These are phyloP conservation scores for Anoplolepis gracilipes DNA, from an alignment of 1,140 invertebrate species.

Conservation along the genomic window DNA sequence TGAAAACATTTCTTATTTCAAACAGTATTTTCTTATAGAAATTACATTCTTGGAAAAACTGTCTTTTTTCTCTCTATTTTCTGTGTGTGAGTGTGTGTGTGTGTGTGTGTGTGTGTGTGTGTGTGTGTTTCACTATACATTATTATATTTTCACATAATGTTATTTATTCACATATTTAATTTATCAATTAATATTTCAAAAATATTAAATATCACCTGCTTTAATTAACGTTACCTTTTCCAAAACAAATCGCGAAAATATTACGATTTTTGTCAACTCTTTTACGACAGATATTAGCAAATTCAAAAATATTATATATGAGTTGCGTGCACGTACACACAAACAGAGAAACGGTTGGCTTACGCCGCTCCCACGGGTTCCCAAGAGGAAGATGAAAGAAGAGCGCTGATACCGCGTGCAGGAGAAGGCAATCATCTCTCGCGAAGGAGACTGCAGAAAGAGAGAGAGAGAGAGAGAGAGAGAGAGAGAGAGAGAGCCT, in stretches of 20 bases:
- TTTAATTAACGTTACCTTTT: neutral
- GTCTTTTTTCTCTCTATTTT: too few species aligned
- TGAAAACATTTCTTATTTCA: neutral
- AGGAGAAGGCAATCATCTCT: conserved; percentile 64
- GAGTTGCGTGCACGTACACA: conserved; percentile 15
- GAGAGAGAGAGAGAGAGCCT: conserved; percentile 32
- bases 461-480: too few species aligned
- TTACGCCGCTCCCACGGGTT: conserved; percentile 66
- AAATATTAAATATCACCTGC: neutral
- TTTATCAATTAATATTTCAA: neutral
- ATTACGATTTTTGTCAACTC: neutral
- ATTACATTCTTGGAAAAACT: neutral
- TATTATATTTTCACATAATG: too few species aligned
- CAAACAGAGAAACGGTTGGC: conserved; percentile 57
- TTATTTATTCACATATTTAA: neutral
- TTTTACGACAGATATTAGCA: conserved; percentile 17
- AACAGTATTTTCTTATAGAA: neutral
- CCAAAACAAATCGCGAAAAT: conserved; percentile 4
- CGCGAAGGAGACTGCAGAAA: conserved; percentile 50
- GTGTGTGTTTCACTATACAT: too few species aligned
- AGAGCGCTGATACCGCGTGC: conserved; percentile 57
- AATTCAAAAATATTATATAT: conserved; percentile 25
- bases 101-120: neutral
- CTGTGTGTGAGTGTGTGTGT: too few species aligned
- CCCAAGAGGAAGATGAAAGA: conserved; percentile 62